Base-by-base conservation (phyloP, 2,888 invertebrate species). In the Apotomis turbidana region DNA sequence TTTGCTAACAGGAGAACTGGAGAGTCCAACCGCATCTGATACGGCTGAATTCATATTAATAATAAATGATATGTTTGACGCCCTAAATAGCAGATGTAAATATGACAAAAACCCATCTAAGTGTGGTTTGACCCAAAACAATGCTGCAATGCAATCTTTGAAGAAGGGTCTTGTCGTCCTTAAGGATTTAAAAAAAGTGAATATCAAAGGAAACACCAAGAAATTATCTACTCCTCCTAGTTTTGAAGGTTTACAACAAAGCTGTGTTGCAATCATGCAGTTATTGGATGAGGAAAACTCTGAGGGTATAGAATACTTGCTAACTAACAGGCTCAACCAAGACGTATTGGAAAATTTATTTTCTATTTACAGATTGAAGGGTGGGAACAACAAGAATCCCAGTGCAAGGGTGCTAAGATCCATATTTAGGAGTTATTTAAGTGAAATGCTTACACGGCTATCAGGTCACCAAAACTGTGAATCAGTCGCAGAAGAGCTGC, bases 401-500 rank as follows among this genome's bases (percentile, higher is more conserved):
- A 66, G 27, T 13, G 66, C 55, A 12, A 15, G 57, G 15, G 3
- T 36, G 0, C 15, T 66, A 12, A 15, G 66, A 12, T 66, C 66
- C 8, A 9, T 66, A 3, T 66, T 66, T 46, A 41, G 66, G 3
- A 66, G 66, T 15, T 57, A 66, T 13, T 10, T 66, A 9, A 46
- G 12, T 0, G 66, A 66, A 57, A 66, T 66, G 66, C 66, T 64
- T n/a, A 15, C 55, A 55, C n/a, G 15, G 12, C 44, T 64, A 10
- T 55, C 64, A 44, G 64, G 64, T 44, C 38, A 41, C 36, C 41
- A 64, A 64, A 64, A 64, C 12, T 64, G 64, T 55, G 64, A 64
- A 27, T 27, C 27, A 27, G 27, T 27, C 27, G 27, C 27, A 27
- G 27, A 27, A 27, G 27, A 27, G 27, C 27, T 27, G 27, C 27